phyloP scores from a whole-genome alignment of 30 jellyfish, hydroid and myxozoan genomes.

The Aurelia aurita complex sp. Pacific region DNA sequence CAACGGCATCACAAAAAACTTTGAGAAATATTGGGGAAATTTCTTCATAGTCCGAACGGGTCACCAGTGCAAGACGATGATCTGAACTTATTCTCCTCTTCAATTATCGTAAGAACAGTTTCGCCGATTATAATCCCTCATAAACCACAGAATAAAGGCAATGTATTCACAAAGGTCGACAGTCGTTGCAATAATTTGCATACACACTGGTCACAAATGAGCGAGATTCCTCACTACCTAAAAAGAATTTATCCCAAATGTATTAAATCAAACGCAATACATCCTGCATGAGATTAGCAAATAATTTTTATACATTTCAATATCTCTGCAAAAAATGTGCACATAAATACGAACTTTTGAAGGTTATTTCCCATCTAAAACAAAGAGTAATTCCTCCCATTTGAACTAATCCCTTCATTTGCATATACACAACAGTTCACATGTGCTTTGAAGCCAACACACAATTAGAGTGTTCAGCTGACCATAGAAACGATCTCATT shows the following conservation, averaged over 20 bases:
- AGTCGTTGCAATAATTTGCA: slow-evolving; percentile 46
- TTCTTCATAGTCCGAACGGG: slow-evolving; percentile 15
- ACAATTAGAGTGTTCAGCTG: slow-evolving; percentile 71
- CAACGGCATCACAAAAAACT: neutral
- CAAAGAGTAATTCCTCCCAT: slow-evolving; percentile 17
- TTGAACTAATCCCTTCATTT: slow-evolving; percentile 18
- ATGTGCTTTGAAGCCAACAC: slow-evolving; percentile 85
- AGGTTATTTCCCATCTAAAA: neutral
- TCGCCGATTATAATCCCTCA: slow-evolving; percentile 59
- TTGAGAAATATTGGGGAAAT: neutral
- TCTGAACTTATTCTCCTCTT: slow-evolving; percentile 39
- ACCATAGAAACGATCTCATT: slow-evolving; percentile 34
- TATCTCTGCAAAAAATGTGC: no score
- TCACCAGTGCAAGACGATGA: slow-evolving; percentile 39
- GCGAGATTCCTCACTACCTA: neutral
- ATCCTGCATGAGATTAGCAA: no score
- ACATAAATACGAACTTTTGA: no score
- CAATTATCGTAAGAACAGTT: slow-evolving; percentile 49
- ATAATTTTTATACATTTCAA: no score
- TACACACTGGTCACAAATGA: neutral
- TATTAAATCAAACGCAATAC: no score
- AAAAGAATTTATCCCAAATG: no score
- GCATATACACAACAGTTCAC: slow-evolving; percentile 60
- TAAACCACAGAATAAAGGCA: slow-evolving; percentile 72
- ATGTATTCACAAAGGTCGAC: slow-evolving; percentile 49